Evolutionary conservation across 2,888 invertebrate genomes (phyloP).

Genomic region (Apocheima hispidaria): DNA sequence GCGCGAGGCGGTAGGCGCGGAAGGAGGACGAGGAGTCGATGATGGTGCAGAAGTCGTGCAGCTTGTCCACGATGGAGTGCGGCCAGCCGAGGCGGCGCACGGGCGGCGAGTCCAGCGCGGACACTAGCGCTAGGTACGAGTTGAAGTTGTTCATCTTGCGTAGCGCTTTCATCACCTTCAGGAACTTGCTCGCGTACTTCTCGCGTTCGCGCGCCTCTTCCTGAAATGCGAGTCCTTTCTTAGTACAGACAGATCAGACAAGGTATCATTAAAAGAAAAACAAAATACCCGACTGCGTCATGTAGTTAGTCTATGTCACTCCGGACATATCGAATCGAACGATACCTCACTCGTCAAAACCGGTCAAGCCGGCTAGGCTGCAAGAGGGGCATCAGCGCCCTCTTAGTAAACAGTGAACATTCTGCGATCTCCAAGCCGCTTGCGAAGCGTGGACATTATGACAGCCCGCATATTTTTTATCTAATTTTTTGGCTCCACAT

Average conservation of each 20-base stretch:
- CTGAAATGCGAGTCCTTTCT: constrained; percentile 46
- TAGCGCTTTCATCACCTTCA: constrained; percentile 99
- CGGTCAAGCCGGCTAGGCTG: no score
- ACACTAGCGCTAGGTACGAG: constrained; percentile 97
- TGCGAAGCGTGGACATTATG: no score
- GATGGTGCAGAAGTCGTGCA: constrained; percentile 97
- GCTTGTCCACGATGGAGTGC: constrained; percentile 94
- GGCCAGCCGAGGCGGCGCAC: constrained; percentile 97
- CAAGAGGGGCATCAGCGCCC: no score
- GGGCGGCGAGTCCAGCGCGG: constrained; percentile 98
- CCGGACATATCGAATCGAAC: no score
- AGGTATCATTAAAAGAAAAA: no score
- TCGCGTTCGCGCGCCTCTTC: constrained; percentile 98
- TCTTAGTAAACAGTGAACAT: no score
- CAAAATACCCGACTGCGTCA: no score
- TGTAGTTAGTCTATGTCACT: no score
- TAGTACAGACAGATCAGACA: background rate
- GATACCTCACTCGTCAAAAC: no score
- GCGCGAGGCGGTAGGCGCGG: constrained; percentile 97
- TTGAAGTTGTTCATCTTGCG: constrained; percentile 99
- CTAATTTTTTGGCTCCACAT: no score
- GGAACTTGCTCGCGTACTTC: constrained; percentile 96
- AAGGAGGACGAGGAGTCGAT: constrained; percentile 99
- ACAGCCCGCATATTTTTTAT: no score
- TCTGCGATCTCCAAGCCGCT: no score